These are phyloP conservation scores for Brachypodius melanocephalos DNA, from an alignment of 2,113 vertebrate species.

Conservation along the genomic window DNA sequence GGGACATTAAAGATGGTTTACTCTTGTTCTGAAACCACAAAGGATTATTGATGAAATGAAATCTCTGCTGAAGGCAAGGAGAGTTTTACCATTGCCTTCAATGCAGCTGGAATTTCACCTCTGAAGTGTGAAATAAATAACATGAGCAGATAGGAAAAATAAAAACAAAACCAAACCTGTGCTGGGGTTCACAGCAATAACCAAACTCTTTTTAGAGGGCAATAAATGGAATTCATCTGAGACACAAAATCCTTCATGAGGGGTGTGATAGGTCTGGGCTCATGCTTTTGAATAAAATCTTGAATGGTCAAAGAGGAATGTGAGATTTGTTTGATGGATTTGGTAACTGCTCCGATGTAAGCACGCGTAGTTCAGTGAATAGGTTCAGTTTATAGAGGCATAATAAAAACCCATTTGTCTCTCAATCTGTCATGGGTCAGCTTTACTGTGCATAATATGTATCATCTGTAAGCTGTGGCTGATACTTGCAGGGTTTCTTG, in stretches of 20 bases:
- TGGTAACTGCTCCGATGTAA: not conserved
- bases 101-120: not conserved
- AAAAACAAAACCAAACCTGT: not conserved
- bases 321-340: not conserved
- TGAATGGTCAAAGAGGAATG: not conserved
- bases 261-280: not conserved
- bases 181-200: not conserved
- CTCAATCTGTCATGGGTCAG: not conserved
- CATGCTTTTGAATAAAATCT: not conserved
- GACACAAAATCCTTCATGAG: not conserved
- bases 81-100: not conserved
- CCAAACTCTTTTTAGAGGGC: not conserved
- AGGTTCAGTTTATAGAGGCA: not conserved
- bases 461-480: not conserved
- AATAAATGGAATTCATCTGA: not conserved
- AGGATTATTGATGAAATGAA: conserved; percentile 21
- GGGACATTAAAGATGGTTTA: not conserved
- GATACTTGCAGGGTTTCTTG: not conserved
- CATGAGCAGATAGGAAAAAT: not conserved
- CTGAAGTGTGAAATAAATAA: conserved; percentile 24
- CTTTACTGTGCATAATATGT: not conserved
- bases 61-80: not conserved
- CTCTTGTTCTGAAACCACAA: not conserved
- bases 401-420: conserved; percentile 14
- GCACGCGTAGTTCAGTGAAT: not conserved